A percentile compares a stretch with the other conserved stretches of the same genome.
Evolutionary conservation across 2,113 vertebrate species (phyloP).

Genomic region (Hippoglossus stenolepis): DNA sequence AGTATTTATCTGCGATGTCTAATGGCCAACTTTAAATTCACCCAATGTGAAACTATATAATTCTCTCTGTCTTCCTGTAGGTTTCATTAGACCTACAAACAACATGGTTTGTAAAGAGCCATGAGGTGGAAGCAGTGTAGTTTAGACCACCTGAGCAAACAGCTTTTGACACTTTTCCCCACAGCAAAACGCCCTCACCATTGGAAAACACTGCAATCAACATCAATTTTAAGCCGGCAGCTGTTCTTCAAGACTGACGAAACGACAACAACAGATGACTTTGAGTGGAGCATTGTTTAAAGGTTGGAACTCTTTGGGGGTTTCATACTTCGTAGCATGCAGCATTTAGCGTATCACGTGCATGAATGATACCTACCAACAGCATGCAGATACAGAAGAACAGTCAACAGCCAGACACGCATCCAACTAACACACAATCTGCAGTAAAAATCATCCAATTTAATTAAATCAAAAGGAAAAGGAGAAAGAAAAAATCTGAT

Average conservation of each 20-base stretch:
- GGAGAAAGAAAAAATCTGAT: slow-evolving; percentile 21
- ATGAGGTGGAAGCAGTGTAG: background rate
- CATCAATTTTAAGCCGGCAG: background rate
- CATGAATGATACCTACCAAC: slow-evolving; percentile 56
- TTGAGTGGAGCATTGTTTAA: background rate
- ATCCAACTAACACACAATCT: slow-evolving; percentile 49
- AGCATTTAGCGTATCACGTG: slow-evolving; percentile 59
- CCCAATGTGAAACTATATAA: background rate
- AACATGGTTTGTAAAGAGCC: background rate
- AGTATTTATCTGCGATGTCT: background rate
- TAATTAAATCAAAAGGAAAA: slow-evolving; percentile 25
- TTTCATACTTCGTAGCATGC: slow-evolving; percentile 61
- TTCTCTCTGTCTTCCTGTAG: background rate
- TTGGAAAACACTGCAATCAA: background rate
- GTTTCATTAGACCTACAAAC: background rate
- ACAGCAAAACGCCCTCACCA: background rate
- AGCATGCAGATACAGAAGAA: slow-evolving; percentile 72
- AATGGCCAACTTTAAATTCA: background rate
- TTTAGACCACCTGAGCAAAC: background rate
- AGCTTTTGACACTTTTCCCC: background rate
- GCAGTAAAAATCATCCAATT: slow-evolving; percentile 44
- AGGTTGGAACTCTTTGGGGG: slow-evolving; percentile 15
- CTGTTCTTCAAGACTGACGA: background rate
- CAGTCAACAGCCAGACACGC: slow-evolving; percentile 47
- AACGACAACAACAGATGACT: background rate